phyloP scores from a whole-genome alignment of 2,797 vertebrate genomes.

The Acridotheres tristis region DNA sequence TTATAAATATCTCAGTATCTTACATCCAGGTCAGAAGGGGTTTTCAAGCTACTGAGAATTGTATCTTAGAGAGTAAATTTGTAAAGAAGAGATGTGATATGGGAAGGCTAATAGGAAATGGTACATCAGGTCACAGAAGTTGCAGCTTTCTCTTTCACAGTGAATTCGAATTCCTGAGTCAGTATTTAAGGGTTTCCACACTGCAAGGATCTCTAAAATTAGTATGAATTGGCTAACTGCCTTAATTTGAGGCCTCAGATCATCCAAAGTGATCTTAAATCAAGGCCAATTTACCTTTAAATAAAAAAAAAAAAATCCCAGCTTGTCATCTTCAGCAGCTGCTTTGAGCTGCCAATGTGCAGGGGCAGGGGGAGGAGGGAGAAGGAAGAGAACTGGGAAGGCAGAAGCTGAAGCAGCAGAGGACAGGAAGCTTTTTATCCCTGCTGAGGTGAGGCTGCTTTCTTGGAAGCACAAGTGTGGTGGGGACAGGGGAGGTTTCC shows the following conservation, averaged over 20 bases:
- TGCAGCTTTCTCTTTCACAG: not conserved
- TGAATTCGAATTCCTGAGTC: not conserved
- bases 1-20: not conserved
- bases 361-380: conserved; percentile 36
- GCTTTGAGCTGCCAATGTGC: conserved; percentile 14
- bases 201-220: not conserved
- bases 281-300: conserved; percentile 41
- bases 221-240: not conserved
- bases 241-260: not conserved
- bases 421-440: not conserved
- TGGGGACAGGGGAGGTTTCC: not conserved
- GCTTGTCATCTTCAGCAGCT: conserved; percentile 11
- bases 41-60: not conserved
- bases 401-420: conserved; percentile 44
- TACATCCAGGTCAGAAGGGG: not conserved
- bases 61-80: not conserved
- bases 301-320: not conserved
- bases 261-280: not conserved
- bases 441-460: not conserved
- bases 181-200: not conserved
- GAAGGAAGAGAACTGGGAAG: not conserved
- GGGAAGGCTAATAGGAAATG: not conserved
- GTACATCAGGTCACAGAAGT: not conserved
- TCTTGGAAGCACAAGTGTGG: not conserved
- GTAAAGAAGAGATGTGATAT: not conserved